Conservation (phyloP, 2,888 invertebrate genomes). For the Thumatha senex region DNA sequence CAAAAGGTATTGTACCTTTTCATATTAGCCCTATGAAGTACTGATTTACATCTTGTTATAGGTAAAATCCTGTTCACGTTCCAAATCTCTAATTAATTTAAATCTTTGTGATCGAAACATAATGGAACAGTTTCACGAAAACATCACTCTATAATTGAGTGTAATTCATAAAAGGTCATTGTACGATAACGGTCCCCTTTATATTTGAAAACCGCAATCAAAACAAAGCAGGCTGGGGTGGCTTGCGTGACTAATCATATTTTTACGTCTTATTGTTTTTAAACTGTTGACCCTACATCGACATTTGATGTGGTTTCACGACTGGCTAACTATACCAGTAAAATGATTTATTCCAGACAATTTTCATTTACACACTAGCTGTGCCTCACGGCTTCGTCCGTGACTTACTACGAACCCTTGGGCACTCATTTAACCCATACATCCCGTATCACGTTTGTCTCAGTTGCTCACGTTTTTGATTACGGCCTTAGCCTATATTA, state of each 20-base stretch:
- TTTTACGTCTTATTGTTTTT: constrained; percentile 80
- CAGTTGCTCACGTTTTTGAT: too few species aligned
- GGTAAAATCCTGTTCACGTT: neutral
- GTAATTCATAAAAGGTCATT: neutral
- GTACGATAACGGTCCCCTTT: constrained; percentile 20
- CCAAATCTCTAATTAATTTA: too few species aligned
- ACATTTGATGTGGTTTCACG: constrained; percentile 56
- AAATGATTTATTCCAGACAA: constrained; percentile 67
- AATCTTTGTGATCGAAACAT: too few species aligned
- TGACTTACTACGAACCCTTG: too few species aligned
- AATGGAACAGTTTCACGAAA: too few species aligned
- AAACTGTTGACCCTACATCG: constrained; percentile 76
- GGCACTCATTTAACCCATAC: too few species aligned
- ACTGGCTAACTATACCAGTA: constrained; percentile 64
- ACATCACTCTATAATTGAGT: neutral
- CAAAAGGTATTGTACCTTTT: neutral
- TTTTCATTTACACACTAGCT: constrained; percentile 40
- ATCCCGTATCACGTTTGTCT: too few species aligned
- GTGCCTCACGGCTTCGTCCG: neutral
- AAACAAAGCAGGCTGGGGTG: constrained; percentile 35
- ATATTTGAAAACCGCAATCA: constrained; percentile 44
- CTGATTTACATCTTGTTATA: neutral
- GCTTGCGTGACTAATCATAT: constrained; percentile 77
- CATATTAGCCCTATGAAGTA: too few species aligned
- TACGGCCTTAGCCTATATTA: too few species aligned